Conservation (phyloP, 2,888 invertebrate species). For the Netelia fuscicornis region DNA sequence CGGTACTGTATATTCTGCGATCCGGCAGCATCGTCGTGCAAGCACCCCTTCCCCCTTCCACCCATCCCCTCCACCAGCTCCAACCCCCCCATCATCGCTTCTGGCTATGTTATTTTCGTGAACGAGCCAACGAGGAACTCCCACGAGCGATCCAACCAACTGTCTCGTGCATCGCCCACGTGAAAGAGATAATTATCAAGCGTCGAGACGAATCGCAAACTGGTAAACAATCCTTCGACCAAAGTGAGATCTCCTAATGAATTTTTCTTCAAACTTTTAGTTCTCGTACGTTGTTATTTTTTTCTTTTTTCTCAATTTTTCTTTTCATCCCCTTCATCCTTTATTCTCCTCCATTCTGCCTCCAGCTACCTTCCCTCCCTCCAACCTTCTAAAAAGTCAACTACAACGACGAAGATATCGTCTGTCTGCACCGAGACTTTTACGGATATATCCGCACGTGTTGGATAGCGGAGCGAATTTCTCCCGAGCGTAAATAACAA, state of each 20-base stretch:
- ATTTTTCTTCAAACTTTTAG: background rate
- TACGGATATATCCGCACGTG: constrained; percentile 21
- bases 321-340: background rate
- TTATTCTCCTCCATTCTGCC: constrained; percentile 15
- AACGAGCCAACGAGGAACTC: constrained; percentile 39
- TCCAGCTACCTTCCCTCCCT: background rate
- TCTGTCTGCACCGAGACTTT: constrained; percentile 14
- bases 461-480: constrained; percentile 45
- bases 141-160: constrained; percentile 16
- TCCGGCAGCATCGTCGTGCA: constrained; percentile 43
- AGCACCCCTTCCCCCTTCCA: background rate
- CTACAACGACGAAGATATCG: constrained; percentile 8
- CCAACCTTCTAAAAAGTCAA: constrained; percentile 5
- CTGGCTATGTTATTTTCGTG: constrained; percentile 59
- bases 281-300: background rate
- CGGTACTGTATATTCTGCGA: constrained; percentile 33
- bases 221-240: background rate
- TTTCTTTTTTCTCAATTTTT: background rate
- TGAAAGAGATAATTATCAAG: constrained; percentile 15
- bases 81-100: constrained; percentile 19
- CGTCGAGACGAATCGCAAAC: constrained; percentile 33
- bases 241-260: constrained; percentile 1
- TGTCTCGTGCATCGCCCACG: constrained; percentile 22
- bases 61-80: constrained; percentile 11
- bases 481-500: constrained; percentile 46